These are phyloP conservation scores for Recurvirostra avosetta DNA, from an alignment of 2,113 vertebrate species.

Conservation along the genomic window DNA sequence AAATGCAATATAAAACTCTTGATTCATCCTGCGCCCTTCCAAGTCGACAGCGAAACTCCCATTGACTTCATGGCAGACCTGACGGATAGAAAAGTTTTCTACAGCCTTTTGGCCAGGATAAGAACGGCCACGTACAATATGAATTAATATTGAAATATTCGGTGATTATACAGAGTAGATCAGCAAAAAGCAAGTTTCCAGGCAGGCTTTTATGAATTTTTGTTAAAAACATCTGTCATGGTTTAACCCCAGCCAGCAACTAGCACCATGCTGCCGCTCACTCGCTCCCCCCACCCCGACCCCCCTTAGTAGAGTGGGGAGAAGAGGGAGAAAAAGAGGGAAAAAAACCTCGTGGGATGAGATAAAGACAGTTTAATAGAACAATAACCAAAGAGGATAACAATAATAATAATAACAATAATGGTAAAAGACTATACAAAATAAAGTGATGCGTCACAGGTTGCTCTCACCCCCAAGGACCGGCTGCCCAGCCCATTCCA, in stretches of 20 bases:
- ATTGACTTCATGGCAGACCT: background rate
- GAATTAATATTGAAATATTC: rapidly evolving
- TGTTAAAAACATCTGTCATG: rapidly evolving
- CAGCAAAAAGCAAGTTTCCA: background rate
- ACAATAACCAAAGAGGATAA: background rate
- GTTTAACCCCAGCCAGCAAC: background rate
- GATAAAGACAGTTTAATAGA: background rate
- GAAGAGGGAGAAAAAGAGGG: background rate
- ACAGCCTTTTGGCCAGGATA: background rate
- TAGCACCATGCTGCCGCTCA: background rate
- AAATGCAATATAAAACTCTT: constrained; percentile 3
- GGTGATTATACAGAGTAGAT: rapidly evolving
- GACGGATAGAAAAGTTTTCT: background rate
- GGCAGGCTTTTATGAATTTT: background rate
- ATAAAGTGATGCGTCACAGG: too few species aligned
- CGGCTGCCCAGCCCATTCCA: background rate
- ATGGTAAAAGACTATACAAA: background rate
- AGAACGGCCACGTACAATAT: rapidly evolving
- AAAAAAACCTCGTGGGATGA: background rate
- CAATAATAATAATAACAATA: background rate
- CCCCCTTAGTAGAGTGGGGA: too few species aligned
- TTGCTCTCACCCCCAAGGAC: background rate
- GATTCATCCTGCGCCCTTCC: constrained; percentile 6
- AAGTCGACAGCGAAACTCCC: background rate
- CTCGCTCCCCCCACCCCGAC: background rate